Conservation (phyloP, 2,888 invertebrate species). For the Ypsolopha scabrella region DNA sequence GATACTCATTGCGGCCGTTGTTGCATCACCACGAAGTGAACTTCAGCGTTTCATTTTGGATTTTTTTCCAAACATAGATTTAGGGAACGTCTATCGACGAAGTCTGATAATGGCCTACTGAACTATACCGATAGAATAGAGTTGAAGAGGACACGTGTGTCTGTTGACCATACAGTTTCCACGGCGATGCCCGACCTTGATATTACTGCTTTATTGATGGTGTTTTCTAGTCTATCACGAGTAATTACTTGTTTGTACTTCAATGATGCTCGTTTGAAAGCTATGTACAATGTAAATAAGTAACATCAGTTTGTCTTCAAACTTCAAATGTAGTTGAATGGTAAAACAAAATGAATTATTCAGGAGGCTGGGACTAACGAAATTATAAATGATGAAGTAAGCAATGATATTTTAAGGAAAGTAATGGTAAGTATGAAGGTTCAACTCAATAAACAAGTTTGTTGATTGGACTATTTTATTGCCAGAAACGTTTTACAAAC, state of each 20-base stretch:
- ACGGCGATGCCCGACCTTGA: constrained; percentile 54
- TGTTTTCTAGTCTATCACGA: constrained; percentile 29
- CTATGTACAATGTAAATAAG: too few relatives aligned
- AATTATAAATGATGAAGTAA: too few relatives aligned
- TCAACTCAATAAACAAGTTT: constrained; percentile 1
- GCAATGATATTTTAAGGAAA: too few relatives aligned
- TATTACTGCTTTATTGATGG: constrained; percentile 33
- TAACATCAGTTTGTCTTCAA: too few relatives aligned
- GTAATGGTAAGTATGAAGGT: too few relatives aligned
- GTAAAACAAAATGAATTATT: too few relatives aligned
- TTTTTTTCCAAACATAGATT: not conserved
- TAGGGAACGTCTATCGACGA: not conserved
- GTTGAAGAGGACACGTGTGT: constrained; percentile 12
- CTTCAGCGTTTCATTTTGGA: not conserved
- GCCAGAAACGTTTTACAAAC: constrained; percentile 67
- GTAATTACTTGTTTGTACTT: not conserved
- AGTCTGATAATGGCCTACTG: not conserved
- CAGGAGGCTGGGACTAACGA: too few relatives aligned
- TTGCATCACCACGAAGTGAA: not conserved
- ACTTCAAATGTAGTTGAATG: too few relatives aligned
- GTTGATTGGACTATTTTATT: constrained; percentile 66
- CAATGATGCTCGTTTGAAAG: too few relatives aligned
- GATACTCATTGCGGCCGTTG: not conserved
- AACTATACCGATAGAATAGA: not conserved
- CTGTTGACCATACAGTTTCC: constrained; percentile 48